Conservation (phyloP, 2,888 invertebrate genomes). For the Eristalinus sepulchralis region DNA sequence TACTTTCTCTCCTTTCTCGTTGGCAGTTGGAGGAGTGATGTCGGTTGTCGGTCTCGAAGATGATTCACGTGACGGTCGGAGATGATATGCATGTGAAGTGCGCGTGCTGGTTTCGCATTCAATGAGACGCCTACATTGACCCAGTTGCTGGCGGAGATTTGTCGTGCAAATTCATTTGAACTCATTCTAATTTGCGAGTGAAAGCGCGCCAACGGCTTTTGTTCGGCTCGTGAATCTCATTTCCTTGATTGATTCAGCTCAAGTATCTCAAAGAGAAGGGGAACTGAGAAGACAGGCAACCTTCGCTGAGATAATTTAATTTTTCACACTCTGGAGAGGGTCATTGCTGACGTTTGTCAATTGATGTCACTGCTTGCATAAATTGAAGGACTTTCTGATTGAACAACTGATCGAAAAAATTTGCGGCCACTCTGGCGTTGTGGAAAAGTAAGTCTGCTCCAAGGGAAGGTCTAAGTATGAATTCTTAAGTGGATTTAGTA, state of each 20-base stretch:
- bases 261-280: background rate
- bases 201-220: background rate
- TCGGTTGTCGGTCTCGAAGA: background rate
- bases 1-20: background rate
- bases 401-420: too few relatives aligned
- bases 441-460: too few relatives aligned
- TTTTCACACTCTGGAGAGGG: too few relatives aligned
- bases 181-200: background rate
- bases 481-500: too few relatives aligned
- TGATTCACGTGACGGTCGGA: background rate
- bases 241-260: background rate
- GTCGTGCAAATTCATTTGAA: background rate
- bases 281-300: too few relatives aligned
- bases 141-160: background rate
- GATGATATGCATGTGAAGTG: background rate
- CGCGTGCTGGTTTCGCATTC: background rate
- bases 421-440: too few relatives aligned
- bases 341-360: too few relatives aligned
- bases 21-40: background rate
- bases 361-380: too few relatives aligned
- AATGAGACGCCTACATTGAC: background rate
- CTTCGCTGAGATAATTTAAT: too few relatives aligned
- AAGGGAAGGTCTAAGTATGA: too few relatives aligned
- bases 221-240: background rate
- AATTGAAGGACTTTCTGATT: too few relatives aligned